Conservation (phyloP, 2,797 vertebrate genomes). For the Gouania willdenowi region DNA sequence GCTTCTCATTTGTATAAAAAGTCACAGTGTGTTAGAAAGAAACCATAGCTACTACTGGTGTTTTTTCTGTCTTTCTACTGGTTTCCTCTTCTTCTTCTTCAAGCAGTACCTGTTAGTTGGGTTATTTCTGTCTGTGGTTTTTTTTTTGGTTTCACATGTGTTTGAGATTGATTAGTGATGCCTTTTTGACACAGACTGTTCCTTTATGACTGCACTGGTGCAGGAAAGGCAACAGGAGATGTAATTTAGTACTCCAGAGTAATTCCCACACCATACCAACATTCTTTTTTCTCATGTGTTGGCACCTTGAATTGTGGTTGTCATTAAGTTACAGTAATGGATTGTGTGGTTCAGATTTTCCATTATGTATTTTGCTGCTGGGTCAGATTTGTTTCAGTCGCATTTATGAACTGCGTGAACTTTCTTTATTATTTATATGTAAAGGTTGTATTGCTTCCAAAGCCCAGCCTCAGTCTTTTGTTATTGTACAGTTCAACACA, state of each 20-base stretch:
- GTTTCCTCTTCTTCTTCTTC: slow-evolving; percentile 26
- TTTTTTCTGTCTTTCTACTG: background rate
- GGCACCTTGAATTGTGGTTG: slow-evolving; percentile 6
- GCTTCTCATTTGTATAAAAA: too few relatives aligned
- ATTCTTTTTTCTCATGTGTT: slow-evolving; percentile 6
- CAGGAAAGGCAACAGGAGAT: slow-evolving; percentile 2
- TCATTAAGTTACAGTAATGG: slow-evolving; percentile 6
- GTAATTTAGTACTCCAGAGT: slow-evolving; percentile 1
- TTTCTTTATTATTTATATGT: slow-evolving; percentile 25
- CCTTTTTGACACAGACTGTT: slow-evolving; percentile 6
- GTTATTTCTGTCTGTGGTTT: slow-evolving; percentile 26
- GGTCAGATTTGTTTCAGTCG: slow-evolving; percentile 20
- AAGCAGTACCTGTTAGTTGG: slow-evolving; percentile 10
- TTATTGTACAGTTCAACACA: slow-evolving; percentile 32
- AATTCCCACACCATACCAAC: slow-evolving; percentile 3
- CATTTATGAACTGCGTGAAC: slow-evolving; percentile 16
- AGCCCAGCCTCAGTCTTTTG: slow-evolving; percentile 37
- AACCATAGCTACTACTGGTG: too few relatives aligned
- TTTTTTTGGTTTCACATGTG: slow-evolving; percentile 22
- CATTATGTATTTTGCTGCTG: slow-evolving; percentile 13
- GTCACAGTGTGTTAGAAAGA: too few relatives aligned
- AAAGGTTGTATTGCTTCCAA: slow-evolving; percentile 33
- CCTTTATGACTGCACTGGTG: slow-evolving; percentile 4
- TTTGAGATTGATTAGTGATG: slow-evolving; percentile 22
- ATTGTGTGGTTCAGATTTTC: slow-evolving; percentile 7